Evolutionary conservation across 1,140 invertebrate genomes (phyloP), one percentile per base, ranked within the genome.

Genomic region (Heliothis subflexa): DNA sequence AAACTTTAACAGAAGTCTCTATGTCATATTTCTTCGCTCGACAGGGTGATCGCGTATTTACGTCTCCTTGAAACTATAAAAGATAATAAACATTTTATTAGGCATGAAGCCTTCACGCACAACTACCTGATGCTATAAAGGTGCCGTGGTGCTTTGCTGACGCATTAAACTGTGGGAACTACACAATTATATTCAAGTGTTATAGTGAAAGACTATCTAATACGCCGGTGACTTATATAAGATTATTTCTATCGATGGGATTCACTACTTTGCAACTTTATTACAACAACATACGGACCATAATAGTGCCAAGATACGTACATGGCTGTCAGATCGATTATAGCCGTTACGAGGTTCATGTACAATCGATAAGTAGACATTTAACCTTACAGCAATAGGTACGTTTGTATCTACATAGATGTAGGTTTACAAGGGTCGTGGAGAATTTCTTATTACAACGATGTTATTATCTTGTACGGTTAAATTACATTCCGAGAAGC

Each of bases 1-100:
- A 84, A 86, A 84, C 81, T 80, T 76, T 80, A 87, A 86, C 88
- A 86, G 25, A 68, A 64, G 81, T 74, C 79, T 86, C 83, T 93
- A 89, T 90, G 79, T 86, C 90, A 91, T 91, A 89, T 89, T 91
- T 86, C 86, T 87, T 87, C 88, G 75, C 80, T 79, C 86, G 91
- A 84, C 66, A 89, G 81, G 83, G 80, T 80, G 80, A 87, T 86
- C 87, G 88, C 85, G 88, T 91, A 88, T 89, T 88, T 86, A 87
- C 88, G 88, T 91, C 90, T 91, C 88, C 91, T 92, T 90, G 88
- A 92, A 91, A 94, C 92, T 92, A 94, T 93, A 93, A 94, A 83
- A 91, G 81, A 94, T 79, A 90, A 90, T 88, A 89, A 85, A 81
- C 80, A 55, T 77, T 85, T 88, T 89, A 90, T 86, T 86, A 86